Evolutionary conservation across 2,797 vertebrate species (phyloP).

Genomic region (Poecilia picta): DNA sequence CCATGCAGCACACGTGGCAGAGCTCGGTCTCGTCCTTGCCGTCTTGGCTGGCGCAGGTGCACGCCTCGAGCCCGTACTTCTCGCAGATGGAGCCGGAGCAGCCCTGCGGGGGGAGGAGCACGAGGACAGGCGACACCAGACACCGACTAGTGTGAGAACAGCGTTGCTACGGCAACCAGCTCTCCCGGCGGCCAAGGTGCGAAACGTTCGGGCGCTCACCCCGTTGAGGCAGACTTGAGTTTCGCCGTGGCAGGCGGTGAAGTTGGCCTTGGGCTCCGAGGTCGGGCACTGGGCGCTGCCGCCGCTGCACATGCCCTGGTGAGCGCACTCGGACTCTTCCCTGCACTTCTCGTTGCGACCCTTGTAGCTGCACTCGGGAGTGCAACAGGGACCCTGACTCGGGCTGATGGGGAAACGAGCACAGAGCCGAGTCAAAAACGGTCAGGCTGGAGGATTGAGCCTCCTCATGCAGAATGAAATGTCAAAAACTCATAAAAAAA

Average conservation of each 20-base stretch:
- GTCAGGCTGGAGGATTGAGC: background rate
- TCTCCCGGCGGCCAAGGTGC: slow-evolving; percentile 16
- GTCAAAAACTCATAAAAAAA: background rate
- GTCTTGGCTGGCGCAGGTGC: slow-evolving; percentile 93
- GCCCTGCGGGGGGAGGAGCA: slow-evolving; percentile 82
- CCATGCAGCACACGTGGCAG: slow-evolving; percentile 99
- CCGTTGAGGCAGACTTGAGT: slow-evolving; percentile 99
- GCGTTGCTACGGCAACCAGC: slow-evolving; percentile 32
- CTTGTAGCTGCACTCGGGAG: slow-evolving; percentile 84
- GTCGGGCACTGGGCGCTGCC: slow-evolving; percentile 88
- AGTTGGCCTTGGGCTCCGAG: slow-evolving; percentile 92
- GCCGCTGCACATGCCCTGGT: slow-evolving; percentile 92
- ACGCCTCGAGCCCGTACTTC: slow-evolving; percentile 93
- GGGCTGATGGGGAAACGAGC: slow-evolving; percentile 79
- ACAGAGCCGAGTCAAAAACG: background rate
- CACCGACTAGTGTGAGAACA: slow-evolving; percentile 29
- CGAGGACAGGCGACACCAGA: slow-evolving; percentile 40
- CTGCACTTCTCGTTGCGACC: slow-evolving; percentile 89
- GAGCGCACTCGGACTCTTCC: slow-evolving; percentile 95
- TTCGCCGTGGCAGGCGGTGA: slow-evolving; percentile 93
- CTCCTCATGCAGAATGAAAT: background rate
- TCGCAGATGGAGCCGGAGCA: slow-evolving; percentile 99
- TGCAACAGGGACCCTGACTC: slow-evolving; percentile 97
- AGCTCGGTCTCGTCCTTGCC: slow-evolving; percentile 96
- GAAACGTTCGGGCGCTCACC: slow-evolving; percentile 74